phyloP scores from a whole-genome alignment of 2,888 invertebrate species.

The Trissolcus brochymenae region DNA sequence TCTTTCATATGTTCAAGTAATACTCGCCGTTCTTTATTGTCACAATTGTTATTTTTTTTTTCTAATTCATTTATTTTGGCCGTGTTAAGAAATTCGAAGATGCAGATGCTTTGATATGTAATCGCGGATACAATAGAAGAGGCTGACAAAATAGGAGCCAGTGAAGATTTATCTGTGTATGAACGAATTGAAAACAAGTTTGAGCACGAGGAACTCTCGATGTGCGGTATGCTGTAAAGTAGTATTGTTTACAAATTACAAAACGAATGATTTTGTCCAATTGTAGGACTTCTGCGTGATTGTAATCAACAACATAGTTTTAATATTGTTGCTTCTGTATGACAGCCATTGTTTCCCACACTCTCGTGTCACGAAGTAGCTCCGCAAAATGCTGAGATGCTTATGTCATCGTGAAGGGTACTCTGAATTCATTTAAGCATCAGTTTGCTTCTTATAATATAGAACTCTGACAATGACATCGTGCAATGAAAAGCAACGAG shows the following conservation, averaged over 20 bases:
- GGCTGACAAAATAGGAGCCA: no score
- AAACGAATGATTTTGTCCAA: slow-evolving; percentile 24
- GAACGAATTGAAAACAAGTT: neutral
- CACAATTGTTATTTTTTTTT: neutral
- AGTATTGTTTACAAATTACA: slow-evolving; percentile 43
- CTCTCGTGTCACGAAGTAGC: slow-evolving; percentile 48
- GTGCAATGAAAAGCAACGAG: slow-evolving; percentile 24
- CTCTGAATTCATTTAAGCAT: slow-evolving; percentile 37
- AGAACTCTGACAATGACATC: slow-evolving; percentile 35
- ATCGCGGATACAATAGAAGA: no score
- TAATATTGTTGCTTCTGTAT: slow-evolving; percentile 44
- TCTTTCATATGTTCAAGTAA: neutral
- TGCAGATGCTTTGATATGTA: neutral
- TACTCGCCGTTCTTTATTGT: no score
- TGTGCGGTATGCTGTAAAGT: slow-evolving; percentile 6
- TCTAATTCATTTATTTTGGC: no score
- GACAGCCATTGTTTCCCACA: slow-evolving; percentile 47
- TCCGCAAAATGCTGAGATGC: slow-evolving; percentile 38
- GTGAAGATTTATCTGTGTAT: no score
- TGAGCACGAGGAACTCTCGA: no score
- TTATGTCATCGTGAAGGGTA: slow-evolving; percentile 46
- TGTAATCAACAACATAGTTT: slow-evolving; percentile 44
- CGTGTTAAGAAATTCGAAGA: neutral
- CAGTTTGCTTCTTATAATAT: slow-evolving; percentile 31
- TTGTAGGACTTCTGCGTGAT: slow-evolving; percentile 26